These are phyloP conservation scores for Varanus komodoensis DNA, from an alignment of 2,113 vertebrate genomes.

Conservation along the genomic window DNA sequence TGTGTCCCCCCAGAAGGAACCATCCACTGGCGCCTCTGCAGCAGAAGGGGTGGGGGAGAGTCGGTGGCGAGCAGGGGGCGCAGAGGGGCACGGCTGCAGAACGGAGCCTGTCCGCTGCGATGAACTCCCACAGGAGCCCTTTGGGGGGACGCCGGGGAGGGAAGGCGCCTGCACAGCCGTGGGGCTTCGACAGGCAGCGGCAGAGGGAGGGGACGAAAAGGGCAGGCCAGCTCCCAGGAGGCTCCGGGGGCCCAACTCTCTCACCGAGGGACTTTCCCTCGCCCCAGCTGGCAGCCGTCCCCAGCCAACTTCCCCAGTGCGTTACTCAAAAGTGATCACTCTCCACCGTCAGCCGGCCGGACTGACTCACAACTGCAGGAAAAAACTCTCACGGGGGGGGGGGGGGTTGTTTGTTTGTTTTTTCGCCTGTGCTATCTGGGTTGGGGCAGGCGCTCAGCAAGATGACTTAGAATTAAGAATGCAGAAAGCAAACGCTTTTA, in stretches of 20 bases:
- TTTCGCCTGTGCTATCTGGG: too few species aligned
- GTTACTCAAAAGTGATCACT: background rate
- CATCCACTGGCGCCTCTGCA: background rate
- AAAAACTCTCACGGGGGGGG: background rate
- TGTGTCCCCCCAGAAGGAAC: too few species aligned
- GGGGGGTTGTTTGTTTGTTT: background rate
- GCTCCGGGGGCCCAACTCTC: background rate
- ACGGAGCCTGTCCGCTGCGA: too few species aligned
- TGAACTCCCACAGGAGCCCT: too few species aligned
- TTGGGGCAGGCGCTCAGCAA: too few species aligned
- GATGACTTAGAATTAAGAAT: too few species aligned
- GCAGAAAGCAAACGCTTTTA: background rate
- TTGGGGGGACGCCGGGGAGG: background rate
- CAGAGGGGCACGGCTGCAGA: too few species aligned
- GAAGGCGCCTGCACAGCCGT: background rate
- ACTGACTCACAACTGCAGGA: background rate
- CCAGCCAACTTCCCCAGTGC: conserved; percentile 11
- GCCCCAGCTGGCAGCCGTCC: background rate
- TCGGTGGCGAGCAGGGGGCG: background rate
- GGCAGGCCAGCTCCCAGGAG: background rate
- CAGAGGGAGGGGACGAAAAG: background rate
- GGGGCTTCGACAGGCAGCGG: background rate
- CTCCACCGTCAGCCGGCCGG: background rate
- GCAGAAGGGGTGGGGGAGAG: background rate
- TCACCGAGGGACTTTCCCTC: conserved; percentile 16